phyloP scores from a whole-genome alignment of 2,797 vertebrate species.

The Acanthurus leucopareius region DNA sequence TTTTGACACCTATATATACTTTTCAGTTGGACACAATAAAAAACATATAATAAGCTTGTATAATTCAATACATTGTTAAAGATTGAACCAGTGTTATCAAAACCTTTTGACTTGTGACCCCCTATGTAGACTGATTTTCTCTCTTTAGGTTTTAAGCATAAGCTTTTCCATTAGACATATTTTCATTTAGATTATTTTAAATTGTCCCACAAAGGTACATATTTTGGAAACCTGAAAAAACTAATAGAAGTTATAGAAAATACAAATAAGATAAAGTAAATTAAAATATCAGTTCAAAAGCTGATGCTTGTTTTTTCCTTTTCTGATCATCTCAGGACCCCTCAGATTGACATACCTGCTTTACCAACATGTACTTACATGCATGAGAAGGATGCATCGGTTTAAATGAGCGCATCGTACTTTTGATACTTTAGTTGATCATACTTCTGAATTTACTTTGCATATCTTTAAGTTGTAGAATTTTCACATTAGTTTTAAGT shows the following conservation, averaged over 20 bases:
- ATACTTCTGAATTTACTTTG: not conserved
- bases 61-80: not conserved
- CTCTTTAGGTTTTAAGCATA: no score
- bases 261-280: not conserved
- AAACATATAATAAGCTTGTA: not conserved
- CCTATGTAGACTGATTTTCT: no score
- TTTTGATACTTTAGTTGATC: not conserved
- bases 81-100: not conserved
- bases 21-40: not conserved
- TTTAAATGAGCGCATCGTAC: not conserved
- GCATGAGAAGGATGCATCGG: no score
- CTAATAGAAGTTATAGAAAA: not conserved
- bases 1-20: no score
- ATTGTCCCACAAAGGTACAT: no score
- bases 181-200: no score
- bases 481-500: not conserved
- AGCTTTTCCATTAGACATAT: no score
- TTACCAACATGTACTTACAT: not conserved
- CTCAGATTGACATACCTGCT: not conserved
- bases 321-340: not conserved
- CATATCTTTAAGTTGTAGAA: no score
- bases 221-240: accelerated
- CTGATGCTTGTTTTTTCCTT: not conserved
- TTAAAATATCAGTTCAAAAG: no score
- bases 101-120: not conserved